A percentile compares a stretch with the other conserved stretches of the same genome.
Conservation (phyloP, 64 coral and sea anemone genomes). For the Catalaphyllia jardinei region DNA sequence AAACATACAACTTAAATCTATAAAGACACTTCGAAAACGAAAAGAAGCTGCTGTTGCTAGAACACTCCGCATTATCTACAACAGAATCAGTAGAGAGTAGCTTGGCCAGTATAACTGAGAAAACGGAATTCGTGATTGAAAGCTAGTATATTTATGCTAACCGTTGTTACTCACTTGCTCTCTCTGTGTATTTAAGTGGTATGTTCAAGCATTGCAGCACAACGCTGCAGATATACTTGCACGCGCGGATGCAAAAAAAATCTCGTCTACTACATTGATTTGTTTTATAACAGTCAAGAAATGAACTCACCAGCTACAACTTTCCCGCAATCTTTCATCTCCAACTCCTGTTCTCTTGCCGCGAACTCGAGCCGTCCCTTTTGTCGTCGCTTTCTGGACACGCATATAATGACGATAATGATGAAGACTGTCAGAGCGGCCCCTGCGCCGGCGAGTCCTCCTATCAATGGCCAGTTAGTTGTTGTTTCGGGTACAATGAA, state of each 20-base stretch:
- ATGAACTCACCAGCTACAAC: not conserved
- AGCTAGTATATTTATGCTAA: too few species aligned
- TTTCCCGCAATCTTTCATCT: slow-evolving; percentile 20
- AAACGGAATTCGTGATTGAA: too few species aligned
- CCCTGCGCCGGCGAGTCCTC: slow-evolving; percentile 2
- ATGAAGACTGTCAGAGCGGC: not conserved
- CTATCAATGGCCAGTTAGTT: slow-evolving; percentile 37
- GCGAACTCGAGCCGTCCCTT: not conserved
- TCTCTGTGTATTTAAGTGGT: too few species aligned
- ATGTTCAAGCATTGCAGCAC: too few species aligned
- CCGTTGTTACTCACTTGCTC: too few species aligned
- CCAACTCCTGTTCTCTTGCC: not conserved
- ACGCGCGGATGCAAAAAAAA: too few species aligned
- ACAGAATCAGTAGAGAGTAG: not conserved
- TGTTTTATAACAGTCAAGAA: not conserved
- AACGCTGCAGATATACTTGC: too few species aligned
- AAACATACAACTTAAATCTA: too few species aligned
- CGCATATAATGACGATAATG: not conserved
- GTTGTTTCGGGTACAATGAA: slow-evolving; percentile 26
- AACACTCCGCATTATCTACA: too few species aligned
- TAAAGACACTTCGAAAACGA: too few species aligned
- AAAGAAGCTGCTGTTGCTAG: too few species aligned
- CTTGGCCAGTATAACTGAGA: too few species aligned
- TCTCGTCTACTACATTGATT: not conserved
- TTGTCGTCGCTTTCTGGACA: not conserved